phyloP scores from a whole-genome alignment of 2,797 vertebrate species.

The Anguilla marmorata region DNA sequence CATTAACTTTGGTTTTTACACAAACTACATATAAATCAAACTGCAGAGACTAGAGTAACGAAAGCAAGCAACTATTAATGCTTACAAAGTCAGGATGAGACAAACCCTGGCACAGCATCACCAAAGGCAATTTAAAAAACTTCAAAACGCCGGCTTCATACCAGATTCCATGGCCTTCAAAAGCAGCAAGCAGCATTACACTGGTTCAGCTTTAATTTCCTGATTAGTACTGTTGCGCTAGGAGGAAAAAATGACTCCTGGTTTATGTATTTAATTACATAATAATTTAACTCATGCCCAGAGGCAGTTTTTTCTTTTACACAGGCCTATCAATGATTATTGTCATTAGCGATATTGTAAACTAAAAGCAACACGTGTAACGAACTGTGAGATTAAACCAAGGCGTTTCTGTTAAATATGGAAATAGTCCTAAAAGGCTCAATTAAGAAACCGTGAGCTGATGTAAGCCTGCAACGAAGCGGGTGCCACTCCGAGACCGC shows the following conservation, averaged over 20 bases:
- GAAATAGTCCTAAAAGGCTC: conserved; percentile 1
- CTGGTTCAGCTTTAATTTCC: conserved; percentile 8
- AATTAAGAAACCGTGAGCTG: background rate
- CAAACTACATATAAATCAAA: conserved; percentile 1
- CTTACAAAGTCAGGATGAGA: conserved; percentile 2
- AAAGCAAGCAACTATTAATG: conserved; percentile 1
- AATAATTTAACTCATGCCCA: conserved; percentile 8
- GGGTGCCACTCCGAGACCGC: background rate
- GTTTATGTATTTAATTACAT: conserved; percentile 24
- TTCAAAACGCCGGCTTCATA: background rate
- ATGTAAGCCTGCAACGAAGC: background rate
- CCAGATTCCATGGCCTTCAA: background rate
- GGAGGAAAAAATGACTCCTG: background rate
- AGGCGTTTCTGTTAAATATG: conserved; percentile 6
- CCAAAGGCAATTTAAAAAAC: background rate
- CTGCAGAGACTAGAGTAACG: conserved; percentile 10
- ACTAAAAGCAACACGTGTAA: conserved; percentile 22
- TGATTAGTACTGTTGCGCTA: background rate
- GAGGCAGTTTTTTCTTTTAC: conserved; percentile 17
- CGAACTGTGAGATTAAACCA: conserved; percentile 23
- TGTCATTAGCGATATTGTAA: conserved; percentile 19
- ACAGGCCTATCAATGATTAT: background rate
- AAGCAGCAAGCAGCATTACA: conserved; percentile 8
- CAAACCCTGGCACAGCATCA: background rate
- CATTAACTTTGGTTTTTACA: conserved; percentile 11